phyloP scores from a whole-genome alignment of 2,797 vertebrate genomes.

The Mormyrops boulengeri region DNA sequence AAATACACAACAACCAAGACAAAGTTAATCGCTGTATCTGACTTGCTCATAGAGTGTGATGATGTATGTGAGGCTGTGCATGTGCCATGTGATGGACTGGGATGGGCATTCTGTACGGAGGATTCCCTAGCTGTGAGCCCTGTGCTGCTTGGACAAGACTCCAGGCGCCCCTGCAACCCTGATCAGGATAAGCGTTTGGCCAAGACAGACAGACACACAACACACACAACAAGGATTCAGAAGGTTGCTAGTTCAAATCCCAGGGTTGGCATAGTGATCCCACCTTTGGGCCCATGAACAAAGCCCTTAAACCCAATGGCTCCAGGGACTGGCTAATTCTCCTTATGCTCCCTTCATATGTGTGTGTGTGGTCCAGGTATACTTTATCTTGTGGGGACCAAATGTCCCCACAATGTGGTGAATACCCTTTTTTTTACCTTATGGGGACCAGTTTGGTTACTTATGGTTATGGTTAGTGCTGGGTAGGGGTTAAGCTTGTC shows the following conservation, averaged over 20 bases:
- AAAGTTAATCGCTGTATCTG: neutral
- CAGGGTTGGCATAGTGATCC: neutral
- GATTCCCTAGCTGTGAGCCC: neutral
- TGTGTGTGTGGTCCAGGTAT: too few relatives aligned
- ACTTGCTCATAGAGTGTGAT: neutral
- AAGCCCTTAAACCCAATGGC: neutral
- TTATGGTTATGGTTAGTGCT: too few relatives aligned
- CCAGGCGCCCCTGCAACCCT: neutral
- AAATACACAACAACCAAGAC: neutral
- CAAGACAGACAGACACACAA: neutral
- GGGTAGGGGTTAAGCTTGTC: too few relatives aligned
- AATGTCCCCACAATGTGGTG: too few relatives aligned
- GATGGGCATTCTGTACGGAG: neutral
- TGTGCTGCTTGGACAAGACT: neutral
- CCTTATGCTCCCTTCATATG: neutral
- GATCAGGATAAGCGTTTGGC: neutral
- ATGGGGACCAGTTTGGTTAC: too few relatives aligned
- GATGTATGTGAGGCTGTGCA: neutral
- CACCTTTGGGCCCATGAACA: neutral
- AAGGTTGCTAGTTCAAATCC: neutral
- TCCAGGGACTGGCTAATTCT: neutral
- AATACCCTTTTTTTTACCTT: too few relatives aligned
- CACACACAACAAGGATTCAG: neutral
- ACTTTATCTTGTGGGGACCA: too few relatives aligned
- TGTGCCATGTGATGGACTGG: neutral